Evolutionary conservation across 2,888 invertebrate species (phyloP), one percentile per base, ranked within the genome.

Genomic region (Heteromurus nitidus): DNA sequence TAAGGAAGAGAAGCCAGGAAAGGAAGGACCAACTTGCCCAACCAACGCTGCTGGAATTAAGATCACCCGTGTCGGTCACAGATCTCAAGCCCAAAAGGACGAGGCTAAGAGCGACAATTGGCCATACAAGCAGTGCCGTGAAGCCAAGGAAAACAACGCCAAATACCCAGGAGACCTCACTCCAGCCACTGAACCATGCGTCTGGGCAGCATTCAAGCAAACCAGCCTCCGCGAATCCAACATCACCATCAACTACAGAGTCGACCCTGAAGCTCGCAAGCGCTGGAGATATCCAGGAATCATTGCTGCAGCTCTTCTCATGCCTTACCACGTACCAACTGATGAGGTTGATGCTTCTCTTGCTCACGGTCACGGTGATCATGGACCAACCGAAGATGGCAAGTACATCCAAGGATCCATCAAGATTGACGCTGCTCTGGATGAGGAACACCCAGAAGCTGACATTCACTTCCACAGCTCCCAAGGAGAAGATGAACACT

Each of bases 391-490:
- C 18, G 79, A 82, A 53, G 83, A 83, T 20, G 80, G 85, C 20
- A 75, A 83, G 62, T 79, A 77, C 70, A 85, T 84, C 58, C 76
- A 83, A 69, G 85, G 85, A 76, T 80, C 84, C 22, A 67, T 86
- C 73, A 80, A 82, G 36, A 68, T 85, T 64, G 86, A 86, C 60
- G 82, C 84, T 58, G 68, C 82, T 47, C 72, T 80, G 44, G 82
- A 83, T 28, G 84, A 86, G 64, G 81, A 80, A 55, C 60, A 85
- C 76, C 84, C 87, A 42, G 77, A 74, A 28, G 82, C 84, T 50
- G 87, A 87, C 67, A 84, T 87, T 79, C 87, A 87, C 69, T 86
- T 82, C 83, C 86, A 87, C 75, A 72, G 82, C 55, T 86, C 86
- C 30, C 76, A 82, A 70, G 86, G 86, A 69, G 84, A 86, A 75